Evolutionary conservation across 2,113 vertebrate genomes (phyloP), one percentile per base, ranked within the genome.

Genomic region (Pleuronectes platessa): DNA sequence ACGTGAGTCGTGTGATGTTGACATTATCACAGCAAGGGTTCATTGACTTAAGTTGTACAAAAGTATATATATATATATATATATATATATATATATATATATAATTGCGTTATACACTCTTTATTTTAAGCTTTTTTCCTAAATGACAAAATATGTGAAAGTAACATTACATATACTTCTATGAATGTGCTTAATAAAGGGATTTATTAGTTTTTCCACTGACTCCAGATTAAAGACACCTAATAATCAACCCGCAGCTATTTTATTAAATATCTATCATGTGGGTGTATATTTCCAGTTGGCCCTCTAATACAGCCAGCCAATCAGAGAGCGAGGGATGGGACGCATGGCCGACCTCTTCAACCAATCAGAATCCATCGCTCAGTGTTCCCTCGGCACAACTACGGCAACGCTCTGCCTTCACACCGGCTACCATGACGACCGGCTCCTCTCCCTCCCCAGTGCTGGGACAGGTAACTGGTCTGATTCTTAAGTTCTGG

Each of bases 361-460:
- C 96, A 87, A 0, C 96, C 94, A 51, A 89, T 94, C 94, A 93
- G 68, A 98, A 99, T 79, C 97, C 98, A 0, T 98, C 97, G 0
- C 94, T 99, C 66, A 96, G 95, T 0, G 96, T 98, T 17, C 97
- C 98, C 0, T 96, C 96, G 0, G 95, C 89, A 0, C 98, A 97
- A 87, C 86, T 96, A 5, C 92, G 98, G 47, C 98, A 99, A 73
- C 95, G 98, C 68, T 99, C 98, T 0, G 98, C 98, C 70, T 99
- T 99, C 83, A 98, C 97, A 2, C 98, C 98, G 0, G 98, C 98
- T 56, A 96, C 97, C 0, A 96, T 96, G 83, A 98, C 96, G 0
- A 97, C 97, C 0, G 97, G 97, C 49, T 99, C 98, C 20, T 99
- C 98, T 5, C 98, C 98, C 0, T 99, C 98, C 51, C 98, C 98